Evolutionary conservation across 2,888 invertebrate species (phyloP).

Genomic region (Amphipoea oculea): DNA sequence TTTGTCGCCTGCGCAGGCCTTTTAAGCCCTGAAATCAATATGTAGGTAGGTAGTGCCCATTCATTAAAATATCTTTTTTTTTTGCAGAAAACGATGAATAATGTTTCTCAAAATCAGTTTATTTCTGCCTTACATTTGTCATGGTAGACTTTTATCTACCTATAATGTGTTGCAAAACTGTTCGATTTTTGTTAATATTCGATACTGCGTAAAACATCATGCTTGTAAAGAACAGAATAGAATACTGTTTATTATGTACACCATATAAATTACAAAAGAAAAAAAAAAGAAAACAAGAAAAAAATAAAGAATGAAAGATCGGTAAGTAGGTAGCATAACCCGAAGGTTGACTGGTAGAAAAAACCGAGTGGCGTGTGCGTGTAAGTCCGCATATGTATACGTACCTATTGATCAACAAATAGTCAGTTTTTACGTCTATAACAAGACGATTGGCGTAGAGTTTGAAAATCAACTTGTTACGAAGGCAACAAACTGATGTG

Average conservation of each 20-base stretch:
- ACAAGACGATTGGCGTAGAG: neutral
- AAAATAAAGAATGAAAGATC: no score
- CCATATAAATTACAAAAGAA: no score
- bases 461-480: neutral
- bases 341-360: no score
- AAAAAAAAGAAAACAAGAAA: no score
- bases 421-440: neutral
- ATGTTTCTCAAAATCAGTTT: neutral
- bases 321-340: neutral
- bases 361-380: neutral
- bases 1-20: no score
- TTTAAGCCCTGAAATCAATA: no score
- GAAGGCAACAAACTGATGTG: neutral
- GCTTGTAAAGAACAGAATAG: no score
- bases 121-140: neutral
- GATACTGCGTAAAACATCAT: neutral
- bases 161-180: neutral
- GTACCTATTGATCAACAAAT: neutral
- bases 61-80: neutral
- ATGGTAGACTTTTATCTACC: neutral
- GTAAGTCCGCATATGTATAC: neutral
- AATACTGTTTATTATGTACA: no score
- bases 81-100: neutral
- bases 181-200: neutral
- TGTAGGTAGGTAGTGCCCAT: no score